These are phyloP conservation scores for Asarcornis scutulata DNA, from an alignment of 2,113 vertebrate genomes.

Conservation along the genomic window DNA sequence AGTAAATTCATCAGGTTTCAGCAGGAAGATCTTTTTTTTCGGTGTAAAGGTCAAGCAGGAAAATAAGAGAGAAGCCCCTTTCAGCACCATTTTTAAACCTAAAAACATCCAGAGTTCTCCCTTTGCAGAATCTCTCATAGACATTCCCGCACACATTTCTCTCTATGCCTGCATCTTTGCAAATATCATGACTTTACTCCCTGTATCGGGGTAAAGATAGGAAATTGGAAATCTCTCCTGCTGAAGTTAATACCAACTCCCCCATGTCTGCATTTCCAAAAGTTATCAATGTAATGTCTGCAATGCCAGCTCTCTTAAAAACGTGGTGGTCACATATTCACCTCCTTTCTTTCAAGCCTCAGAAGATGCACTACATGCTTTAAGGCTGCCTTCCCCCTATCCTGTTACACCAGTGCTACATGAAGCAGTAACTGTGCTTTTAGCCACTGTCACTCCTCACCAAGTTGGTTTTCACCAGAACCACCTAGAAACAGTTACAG, in stretches of 20 bases:
- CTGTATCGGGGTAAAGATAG: not conserved
- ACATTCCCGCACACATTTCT: not conserved
- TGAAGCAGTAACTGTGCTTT: not conserved
- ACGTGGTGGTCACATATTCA: not conserved
- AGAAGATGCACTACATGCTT: not conserved
- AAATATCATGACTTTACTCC: not conserved
- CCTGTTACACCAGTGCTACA: not conserved
- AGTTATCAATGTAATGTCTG: not conserved
- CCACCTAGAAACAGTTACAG: not conserved
- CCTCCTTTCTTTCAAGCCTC: not conserved
- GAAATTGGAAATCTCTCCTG: not conserved
- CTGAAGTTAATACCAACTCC: not conserved
- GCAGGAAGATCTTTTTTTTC: not conserved
- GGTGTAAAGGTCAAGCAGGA: not conserved
- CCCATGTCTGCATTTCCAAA: not conserved
- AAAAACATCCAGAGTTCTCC: not conserved
- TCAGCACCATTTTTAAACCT: not conserved
- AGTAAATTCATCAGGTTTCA: not conserved
- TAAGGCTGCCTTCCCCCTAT: not conserved
- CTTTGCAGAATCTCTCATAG: not conserved
- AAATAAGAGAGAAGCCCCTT: not conserved
- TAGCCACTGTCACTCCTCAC: not conserved
- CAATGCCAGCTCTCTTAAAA: not conserved
- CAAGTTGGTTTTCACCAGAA: not conserved
- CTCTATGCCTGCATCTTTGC: not conserved